Evolutionary conservation across 2,113 vertebrate genomes (phyloP).

Genomic region (Hydrochoerus hydrochaeris): DNA sequence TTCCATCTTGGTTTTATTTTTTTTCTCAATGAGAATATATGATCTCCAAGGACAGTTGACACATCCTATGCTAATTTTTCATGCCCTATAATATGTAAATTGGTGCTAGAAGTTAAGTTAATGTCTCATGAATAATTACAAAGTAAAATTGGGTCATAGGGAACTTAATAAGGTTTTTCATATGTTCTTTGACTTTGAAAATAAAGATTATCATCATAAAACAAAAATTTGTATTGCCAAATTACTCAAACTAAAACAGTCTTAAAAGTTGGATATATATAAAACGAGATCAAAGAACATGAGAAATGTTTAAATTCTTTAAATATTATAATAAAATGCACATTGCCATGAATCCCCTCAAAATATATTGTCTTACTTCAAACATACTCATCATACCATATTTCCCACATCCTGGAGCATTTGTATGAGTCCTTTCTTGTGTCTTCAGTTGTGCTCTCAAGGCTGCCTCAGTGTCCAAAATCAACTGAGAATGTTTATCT

Average conservation of each 20-base stretch:
- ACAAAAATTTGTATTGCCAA: neutral
- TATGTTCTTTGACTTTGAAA: slow-evolving; percentile 29
- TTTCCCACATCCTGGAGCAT: too few relatives aligned
- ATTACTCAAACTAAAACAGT: neutral
- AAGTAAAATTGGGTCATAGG: neutral
- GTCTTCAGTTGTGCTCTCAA: too few relatives aligned
- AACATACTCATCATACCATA: too few relatives aligned
- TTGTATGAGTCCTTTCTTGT: too few relatives aligned
- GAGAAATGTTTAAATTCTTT: too few relatives aligned
- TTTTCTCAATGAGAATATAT: neutral
- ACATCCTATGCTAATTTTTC: neutral
- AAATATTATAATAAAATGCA: too few relatives aligned
- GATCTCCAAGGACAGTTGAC: neutral
- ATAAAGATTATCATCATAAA: neutral
- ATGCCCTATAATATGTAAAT: neutral
- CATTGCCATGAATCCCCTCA: too few relatives aligned
- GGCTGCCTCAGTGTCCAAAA: too few relatives aligned
- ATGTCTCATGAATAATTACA: neutral
- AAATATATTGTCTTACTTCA: too few relatives aligned
- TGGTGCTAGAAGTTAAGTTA: neutral
- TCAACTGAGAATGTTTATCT: too few relatives aligned
- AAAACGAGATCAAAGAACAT: too few relatives aligned
- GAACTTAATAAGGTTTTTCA: neutral
- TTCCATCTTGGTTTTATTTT: slow-evolving; percentile 36
- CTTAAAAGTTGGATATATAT: neutral